A percentile compares a stretch with the other conserved stretches of the same genome.
phyloP scores from a whole-genome alignment of 2,888 invertebrate species.

The Eugnorisma glareosa region DNA sequence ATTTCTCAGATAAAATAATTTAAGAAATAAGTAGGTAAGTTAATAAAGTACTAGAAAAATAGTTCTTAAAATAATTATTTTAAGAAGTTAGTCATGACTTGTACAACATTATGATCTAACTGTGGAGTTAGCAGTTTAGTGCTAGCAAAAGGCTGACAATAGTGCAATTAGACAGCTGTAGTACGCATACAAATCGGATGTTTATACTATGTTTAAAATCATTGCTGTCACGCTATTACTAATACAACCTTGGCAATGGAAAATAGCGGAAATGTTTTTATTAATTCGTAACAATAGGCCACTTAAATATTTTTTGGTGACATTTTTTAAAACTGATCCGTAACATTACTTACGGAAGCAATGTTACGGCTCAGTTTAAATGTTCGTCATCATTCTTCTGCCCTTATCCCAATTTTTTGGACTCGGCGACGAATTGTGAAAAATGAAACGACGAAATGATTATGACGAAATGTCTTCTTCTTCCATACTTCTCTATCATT shows the following conservation, averaged over 20 bases:
- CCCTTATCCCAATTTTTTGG: background rate
- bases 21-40: background rate
- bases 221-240: conserved; percentile 28
- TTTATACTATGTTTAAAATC: conserved; percentile 37
- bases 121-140: conserved; percentile 21
- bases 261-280: conserved; percentile 40
- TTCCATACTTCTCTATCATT: background rate
- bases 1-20: background rate
- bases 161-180: conserved; percentile 45
- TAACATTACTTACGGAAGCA: too few species aligned
- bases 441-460: too few species aligned
- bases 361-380: background rate
- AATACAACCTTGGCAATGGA: conserved; percentile 45
- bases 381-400: background rate
- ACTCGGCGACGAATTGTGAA: too few species aligned
- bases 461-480: too few species aligned
- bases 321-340: too few species aligned
- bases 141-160: conserved; percentile 40
- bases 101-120: background rate
- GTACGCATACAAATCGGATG: conserved; percentile 48
- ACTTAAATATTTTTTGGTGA: conserved; percentile 9
- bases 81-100: background rate
- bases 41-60: too few species aligned
- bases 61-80: background rate
- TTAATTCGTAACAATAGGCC: conserved; percentile 33